Percentiles rank a stretch among this genome's conserved stretches.
phyloP scores from a whole-genome alignment of 1,140 invertebrate genomes.

The Leucophenga varia region DNA sequence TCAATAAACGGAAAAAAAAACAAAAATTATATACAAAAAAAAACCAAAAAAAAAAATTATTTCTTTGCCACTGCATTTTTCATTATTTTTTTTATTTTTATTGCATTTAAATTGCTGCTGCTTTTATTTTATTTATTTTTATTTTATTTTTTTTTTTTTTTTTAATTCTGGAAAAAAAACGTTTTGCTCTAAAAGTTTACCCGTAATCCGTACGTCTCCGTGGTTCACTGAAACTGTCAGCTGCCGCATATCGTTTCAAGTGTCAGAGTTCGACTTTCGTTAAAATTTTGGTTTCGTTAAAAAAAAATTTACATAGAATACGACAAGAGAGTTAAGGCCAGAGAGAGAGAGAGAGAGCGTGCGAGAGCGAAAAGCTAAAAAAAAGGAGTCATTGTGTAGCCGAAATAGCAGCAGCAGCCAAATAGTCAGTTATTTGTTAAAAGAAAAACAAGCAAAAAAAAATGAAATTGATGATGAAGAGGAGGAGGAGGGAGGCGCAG shows the following conservation, averaged over 20 bases:
- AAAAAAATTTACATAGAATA: slow-evolving; percentile 16
- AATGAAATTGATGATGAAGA: too few species aligned
- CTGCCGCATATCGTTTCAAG: slow-evolving; percentile 41
- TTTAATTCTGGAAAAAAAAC: too few species aligned
- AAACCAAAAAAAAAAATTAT: too few species aligned
- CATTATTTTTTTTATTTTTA: slow-evolving; percentile 4
- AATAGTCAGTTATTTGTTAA: background rate
- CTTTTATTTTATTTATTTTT: background rate
- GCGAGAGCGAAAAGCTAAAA: slow-evolving; percentile 1
- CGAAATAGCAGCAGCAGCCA: too few species aligned
- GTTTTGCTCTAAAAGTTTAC: slow-evolving; percentile 27
- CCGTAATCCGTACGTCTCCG: slow-evolving; percentile 55
- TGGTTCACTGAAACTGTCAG: slow-evolving; percentile 56
- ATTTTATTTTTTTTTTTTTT: slow-evolving; percentile 3
- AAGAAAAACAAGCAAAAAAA: background rate
- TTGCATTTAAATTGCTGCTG: slow-evolving; percentile 3
- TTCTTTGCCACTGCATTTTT: too few species aligned
- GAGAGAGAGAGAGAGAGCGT: background rate
- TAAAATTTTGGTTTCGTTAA: slow-evolving; percentile 17
- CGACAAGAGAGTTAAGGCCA: slow-evolving; percentile 2
- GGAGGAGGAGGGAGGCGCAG: too few species aligned
- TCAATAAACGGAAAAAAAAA: too few species aligned
- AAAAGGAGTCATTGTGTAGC: too few species aligned
- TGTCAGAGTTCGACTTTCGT: slow-evolving; percentile 50
- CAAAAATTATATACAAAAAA: too few species aligned